Evolutionary conservation across 1,140 invertebrate genomes (phyloP).

Genomic region (Pseudomyrmex gracilis): DNA sequence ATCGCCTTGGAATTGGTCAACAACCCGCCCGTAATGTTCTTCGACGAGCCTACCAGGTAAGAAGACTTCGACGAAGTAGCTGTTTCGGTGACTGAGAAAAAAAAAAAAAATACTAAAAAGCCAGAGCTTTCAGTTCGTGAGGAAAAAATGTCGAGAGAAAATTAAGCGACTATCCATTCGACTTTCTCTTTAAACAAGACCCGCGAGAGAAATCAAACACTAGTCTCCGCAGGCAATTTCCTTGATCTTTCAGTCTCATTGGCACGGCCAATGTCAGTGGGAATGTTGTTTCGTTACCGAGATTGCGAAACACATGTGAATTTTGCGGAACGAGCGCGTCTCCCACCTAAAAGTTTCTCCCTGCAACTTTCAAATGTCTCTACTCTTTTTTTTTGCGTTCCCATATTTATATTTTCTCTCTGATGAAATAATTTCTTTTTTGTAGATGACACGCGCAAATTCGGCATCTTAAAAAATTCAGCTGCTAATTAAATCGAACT

Average conservation of each 20-base stretch:
- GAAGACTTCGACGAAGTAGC: conserved; percentile 32
- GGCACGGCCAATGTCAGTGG: conserved; percentile 33
- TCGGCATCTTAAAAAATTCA: background rate
- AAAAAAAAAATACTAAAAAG: no score
- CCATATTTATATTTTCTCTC: background rate
- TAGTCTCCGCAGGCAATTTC: conserved; percentile 30
- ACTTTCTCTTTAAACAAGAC: conserved; percentile 60
- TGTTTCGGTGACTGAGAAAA: background rate
- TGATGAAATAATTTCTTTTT: background rate
- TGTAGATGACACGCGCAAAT: background rate
- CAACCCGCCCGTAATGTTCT: conserved; percentile 99
- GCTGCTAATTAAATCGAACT: background rate
- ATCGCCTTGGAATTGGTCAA: conserved; percentile 98
- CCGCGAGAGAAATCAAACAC: conserved; percentile 42
- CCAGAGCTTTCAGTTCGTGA: no score
- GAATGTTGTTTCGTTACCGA: background rate
- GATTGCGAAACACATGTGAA: background rate
- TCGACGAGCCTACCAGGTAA: conserved; percentile 97
- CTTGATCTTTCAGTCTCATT: conserved; percentile 18
- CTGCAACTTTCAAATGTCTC: conserved; percentile 22
- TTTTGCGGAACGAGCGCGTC: background rate
- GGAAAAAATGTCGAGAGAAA: background rate
- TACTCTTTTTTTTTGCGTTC: background rate
- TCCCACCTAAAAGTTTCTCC: background rate
- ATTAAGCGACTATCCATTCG: conserved; percentile 12